Conservation (phyloP, 1,140 invertebrate species). For the Orius insidiosus region DNA sequence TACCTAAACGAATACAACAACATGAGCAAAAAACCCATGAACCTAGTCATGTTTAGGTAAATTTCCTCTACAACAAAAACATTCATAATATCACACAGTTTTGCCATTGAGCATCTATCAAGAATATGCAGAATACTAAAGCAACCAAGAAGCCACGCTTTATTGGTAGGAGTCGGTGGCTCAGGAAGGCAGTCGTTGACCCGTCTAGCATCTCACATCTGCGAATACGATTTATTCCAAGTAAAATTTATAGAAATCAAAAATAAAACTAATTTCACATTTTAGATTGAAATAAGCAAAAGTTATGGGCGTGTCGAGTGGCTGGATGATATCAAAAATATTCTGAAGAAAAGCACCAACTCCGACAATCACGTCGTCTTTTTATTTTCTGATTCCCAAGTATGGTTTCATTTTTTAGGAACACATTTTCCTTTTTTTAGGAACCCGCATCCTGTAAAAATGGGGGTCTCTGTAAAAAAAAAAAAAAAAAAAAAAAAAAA, state of each 20-base stretch:
- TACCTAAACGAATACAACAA: constrained; percentile 88
- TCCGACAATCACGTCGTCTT: constrained; percentile 77
- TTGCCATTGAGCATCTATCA: constrained; percentile 87
- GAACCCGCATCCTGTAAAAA: too few species aligned
- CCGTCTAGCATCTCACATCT: constrained; percentile 76
- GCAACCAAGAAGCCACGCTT: constrained; percentile 69
- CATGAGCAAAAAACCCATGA: constrained; percentile 95
- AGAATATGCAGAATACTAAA: constrained; percentile 80
- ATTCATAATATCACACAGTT: constrained; percentile 31
- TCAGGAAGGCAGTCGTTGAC: constrained; percentile 83
- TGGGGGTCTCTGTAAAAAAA: too few species aligned
- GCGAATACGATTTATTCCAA: constrained; percentile 76
- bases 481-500: too few species aligned
- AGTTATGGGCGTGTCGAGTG: constrained; percentile 70
- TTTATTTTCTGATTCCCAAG: constrained; percentile 76
- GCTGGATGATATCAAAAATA: constrained; percentile 74
- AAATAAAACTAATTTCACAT: neutral
- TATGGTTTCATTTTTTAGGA: constrained; percentile 22
- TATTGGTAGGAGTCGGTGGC: constrained; percentile 78
- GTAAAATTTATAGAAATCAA: constrained; percentile 17
- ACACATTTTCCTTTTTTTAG: neutral
- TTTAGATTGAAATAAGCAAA: constrained; percentile 56
- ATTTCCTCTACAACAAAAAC: neutral
- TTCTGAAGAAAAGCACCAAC: constrained; percentile 61
- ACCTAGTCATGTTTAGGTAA: constrained; percentile 80